phyloP scores from a whole-genome alignment of 2,113 vertebrate species.

The Lepus timidus region DNA sequence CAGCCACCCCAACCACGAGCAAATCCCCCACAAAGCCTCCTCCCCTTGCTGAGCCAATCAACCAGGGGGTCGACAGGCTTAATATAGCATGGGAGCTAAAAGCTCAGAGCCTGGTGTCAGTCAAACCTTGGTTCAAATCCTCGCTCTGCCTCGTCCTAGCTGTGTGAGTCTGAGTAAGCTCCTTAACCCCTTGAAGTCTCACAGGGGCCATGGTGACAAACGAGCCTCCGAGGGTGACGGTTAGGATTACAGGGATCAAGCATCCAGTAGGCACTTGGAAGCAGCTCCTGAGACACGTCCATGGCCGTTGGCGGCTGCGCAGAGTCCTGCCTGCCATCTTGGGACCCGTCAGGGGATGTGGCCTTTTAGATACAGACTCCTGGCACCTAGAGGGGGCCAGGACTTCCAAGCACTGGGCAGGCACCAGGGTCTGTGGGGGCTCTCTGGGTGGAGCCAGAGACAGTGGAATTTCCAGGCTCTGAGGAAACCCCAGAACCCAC shows the following conservation, averaged over 20 bases:
- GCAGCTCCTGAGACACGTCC: not conserved
- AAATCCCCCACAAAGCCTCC: constrained; percentile 76
- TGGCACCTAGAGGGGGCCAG: not conserved
- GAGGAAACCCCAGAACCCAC: constrained; percentile 62
- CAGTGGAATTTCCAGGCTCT: constrained; percentile 72
- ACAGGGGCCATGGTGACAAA: not conserved
- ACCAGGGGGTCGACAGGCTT: constrained; percentile 70
- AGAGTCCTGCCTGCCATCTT: not conserved
- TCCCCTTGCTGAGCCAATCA: constrained; percentile 72
- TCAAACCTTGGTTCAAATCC: constrained; percentile 70
- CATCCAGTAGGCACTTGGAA: not conserved
- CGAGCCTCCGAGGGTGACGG: not conserved
- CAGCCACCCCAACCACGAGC: constrained; percentile 74
- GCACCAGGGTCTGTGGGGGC: not conserved
- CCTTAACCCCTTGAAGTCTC: constrained; percentile 61
- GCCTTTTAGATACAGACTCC: not conserved
- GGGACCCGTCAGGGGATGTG: not conserved
- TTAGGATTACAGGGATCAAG: not conserved
- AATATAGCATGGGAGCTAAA: constrained; percentile 76
- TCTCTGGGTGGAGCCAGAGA: not conserved
- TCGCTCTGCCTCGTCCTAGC: not conserved
- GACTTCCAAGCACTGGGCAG: not conserved
- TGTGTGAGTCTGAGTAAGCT: constrained; percentile 53
- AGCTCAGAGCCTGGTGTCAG: constrained; percentile 71
- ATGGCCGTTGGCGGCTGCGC: not conserved